These are phyloP conservation scores for Quadroppia sp. DNA, from an alignment of 2,888 invertebrate genomes.

Conservation along the genomic window DNA sequence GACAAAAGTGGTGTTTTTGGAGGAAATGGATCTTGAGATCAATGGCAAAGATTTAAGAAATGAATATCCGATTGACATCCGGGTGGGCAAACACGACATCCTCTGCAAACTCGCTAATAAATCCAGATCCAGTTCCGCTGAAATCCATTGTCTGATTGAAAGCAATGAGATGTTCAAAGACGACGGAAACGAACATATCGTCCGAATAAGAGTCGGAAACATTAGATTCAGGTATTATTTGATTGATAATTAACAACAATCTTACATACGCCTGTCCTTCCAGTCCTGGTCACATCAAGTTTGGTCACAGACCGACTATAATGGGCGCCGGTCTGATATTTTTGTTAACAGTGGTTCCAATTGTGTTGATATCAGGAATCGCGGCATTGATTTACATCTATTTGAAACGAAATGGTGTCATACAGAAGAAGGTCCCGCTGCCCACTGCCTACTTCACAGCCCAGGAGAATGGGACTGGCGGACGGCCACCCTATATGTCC, in stretches of 20 bases:
- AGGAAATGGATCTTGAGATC: neutral
- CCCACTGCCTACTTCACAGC: neutral
- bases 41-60: constrained; percentile 13
- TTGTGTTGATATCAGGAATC: neutral
- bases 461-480: neutral
- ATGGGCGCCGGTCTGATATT: neutral
- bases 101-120: neutral
- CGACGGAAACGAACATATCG: neutral
- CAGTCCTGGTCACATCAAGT: neutral
- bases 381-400: neutral
- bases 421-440: neutral
- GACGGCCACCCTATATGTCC: neutral
- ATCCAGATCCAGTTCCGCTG: neutral
- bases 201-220: constrained; percentile 13
- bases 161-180: neutral
- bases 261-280: neutral
- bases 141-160: neutral
- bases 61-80: constrained; percentile 16
- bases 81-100: neutral
- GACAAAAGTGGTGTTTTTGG: neutral
- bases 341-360: neutral
- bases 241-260: neutral
- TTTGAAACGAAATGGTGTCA: neutral
- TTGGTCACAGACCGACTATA: neutral
- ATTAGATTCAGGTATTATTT: constrained; percentile 3